A percentile compares a stretch with the other conserved stretches of the same genome.
Conservation (phyloP, 2,113 vertebrate species). For the Chaetorhynchus papuensis region DNA sequence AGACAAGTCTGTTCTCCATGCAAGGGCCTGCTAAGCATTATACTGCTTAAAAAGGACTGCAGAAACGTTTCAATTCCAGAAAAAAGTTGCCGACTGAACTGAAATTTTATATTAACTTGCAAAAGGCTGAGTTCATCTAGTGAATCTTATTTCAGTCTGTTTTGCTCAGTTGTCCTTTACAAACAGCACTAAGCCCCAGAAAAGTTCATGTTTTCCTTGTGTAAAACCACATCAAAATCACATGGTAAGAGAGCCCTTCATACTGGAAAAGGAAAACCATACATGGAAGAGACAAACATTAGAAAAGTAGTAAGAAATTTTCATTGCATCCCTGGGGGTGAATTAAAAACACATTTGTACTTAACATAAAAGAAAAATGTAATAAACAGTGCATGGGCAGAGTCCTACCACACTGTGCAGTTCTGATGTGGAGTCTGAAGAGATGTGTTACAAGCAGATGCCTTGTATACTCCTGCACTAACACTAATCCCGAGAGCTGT, state of each 20-base stretch:
- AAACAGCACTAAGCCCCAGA: neutral
- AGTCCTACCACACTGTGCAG: fast-evolving
- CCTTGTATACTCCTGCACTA: neutral
- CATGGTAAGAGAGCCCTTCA: neutral
- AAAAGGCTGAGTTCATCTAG: neutral
- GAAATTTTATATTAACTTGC: neutral
- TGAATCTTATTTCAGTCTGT: neutral
- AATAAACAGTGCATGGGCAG: neutral
- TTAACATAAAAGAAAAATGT: neutral
- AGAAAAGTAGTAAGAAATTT: neutral
- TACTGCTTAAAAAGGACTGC: neutral
- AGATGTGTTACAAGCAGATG: neutral
- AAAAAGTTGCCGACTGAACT: neutral
- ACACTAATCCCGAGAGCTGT: fast-evolving
- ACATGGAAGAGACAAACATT: neutral
- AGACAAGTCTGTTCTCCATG: neutral
- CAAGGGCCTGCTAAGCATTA: neutral
- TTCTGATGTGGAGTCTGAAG: neutral
- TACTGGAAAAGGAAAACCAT: neutral
- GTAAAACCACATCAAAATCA: neutral
- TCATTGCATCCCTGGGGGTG: fast-evolving
- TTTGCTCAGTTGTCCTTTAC: neutral
- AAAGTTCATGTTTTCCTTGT: neutral
- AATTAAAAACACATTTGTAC: neutral
- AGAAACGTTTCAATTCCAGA: neutral